Conservation (phyloP, 2,797 vertebrate species). For the Eutrigla gurnardus region DNA sequence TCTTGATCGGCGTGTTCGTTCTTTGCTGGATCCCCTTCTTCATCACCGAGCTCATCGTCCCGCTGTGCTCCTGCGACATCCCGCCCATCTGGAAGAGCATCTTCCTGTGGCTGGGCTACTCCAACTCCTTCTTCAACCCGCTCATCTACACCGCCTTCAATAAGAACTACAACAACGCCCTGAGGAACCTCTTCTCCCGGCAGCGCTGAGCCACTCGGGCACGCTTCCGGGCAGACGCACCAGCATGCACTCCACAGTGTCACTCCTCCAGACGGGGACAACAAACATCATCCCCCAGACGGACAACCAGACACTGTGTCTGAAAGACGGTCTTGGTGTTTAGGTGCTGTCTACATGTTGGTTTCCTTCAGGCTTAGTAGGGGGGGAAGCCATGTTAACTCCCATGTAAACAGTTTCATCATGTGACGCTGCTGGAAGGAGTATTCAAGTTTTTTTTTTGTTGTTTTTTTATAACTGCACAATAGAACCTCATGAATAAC, state of each 20-base stretch:
- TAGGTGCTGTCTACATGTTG: slow-evolving; percentile 22
- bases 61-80: slow-evolving; percentile 92
- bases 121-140: slow-evolving; percentile 98
- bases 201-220: slow-evolving; percentile 83
- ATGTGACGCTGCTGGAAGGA: slow-evolving; percentile 18
- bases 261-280: slow-evolving; percentile 35
- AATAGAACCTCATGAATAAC: slow-evolving; percentile 28
- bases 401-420: slow-evolving; percentile 41
- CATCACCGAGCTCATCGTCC: slow-evolving; percentile 93
- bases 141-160: slow-evolving; percentile 98
- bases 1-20: slow-evolving; percentile 95
- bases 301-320: slow-evolving; percentile 38
- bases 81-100: slow-evolving; percentile 96
- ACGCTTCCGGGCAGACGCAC: slow-evolving; percentile 14
- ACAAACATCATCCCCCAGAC: slow-evolving; percentile 16
- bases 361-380: slow-evolving; percentile 33
- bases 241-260: slow-evolving; percentile 50
- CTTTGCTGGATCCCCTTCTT: slow-evolving; percentile 99
- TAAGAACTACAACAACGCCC: slow-evolving; percentile 97
- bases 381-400: slow-evolving; percentile 24
- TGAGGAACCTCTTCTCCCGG: slow-evolving; percentile 92
- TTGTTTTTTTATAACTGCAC: slow-evolving; percentile 1
- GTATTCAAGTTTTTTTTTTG: background rate
- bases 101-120: slow-evolving; percentile 98
- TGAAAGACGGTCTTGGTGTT: slow-evolving; percentile 24